Evolutionary conservation across 2,888 invertebrate genomes (phyloP), one percentile per base, ranked within the genome.

Genomic region (Oxytorus armatus): DNA sequence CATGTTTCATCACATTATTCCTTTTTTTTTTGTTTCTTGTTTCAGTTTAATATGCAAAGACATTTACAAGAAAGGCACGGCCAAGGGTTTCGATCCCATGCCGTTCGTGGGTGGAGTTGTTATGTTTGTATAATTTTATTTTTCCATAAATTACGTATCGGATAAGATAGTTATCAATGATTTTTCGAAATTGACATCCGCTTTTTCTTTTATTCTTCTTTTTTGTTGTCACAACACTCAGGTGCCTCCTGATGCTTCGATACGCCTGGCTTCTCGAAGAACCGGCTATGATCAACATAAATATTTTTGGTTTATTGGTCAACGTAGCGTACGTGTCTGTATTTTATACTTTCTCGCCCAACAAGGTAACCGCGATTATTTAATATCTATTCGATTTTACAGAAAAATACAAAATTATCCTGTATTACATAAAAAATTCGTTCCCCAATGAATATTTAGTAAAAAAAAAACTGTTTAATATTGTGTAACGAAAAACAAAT

Each of bases 61-160:
- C 88, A 95, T 97, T 82, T 94, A 95, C 81, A 95, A 95, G 86
- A 95, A 95, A 87, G 94, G 94, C 16, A 93, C 92, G 85, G 95
- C 96, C 0, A 93, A 93, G 86, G 94, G 94, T 72, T 93, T 95
- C 82, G 94, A 95, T 55, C 92, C 95, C 23, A 94, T 94, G 90
- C 96, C 96, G 0, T 97, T 97, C 91, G 89, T 96, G 49, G 96
- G 96, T 44, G 97, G 96, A 92, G 90, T 95, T 84, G 94, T 95
- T 79, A 94, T 97, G 97, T 97, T 92, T 95, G 96, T 95, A 73
- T 70, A 44, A 47, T 47, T 70, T 73, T 77, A 3, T 33, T 42
- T 18, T 53, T 51, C 44, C 25, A 21, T 23, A 25, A 49, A 23
- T 61, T 25, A 29, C 5, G 16, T 14, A 47, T 14, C 42, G 42